A percentile compares a stretch with the other conserved stretches of the same genome.
phyloP scores from a whole-genome alignment of 2,888 invertebrate genomes.

The Pseudoips prasinana region DNA sequence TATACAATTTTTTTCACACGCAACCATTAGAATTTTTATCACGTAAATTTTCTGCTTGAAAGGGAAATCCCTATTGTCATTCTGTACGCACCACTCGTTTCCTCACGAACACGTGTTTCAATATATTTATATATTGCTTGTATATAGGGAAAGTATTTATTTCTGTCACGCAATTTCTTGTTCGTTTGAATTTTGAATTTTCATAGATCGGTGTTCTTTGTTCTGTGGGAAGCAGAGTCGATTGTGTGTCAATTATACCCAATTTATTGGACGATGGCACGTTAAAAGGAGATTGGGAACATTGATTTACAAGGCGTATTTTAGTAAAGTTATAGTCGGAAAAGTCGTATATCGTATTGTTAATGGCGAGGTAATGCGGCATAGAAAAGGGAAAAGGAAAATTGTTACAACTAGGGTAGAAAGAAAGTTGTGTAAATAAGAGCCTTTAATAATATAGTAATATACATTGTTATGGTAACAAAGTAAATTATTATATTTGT shows the following conservation, averaged over 20 bases:
- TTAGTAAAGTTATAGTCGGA: slow-evolving; percentile 10
- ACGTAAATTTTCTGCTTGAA: slow-evolving; percentile 80
- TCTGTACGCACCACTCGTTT: slow-evolving; percentile 66
- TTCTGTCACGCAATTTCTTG: slow-evolving; percentile 75
- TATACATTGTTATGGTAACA: no score
- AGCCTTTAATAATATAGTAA: no score
- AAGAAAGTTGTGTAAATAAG: no score
- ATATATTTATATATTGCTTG: slow-evolving; percentile 55
- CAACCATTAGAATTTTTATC: slow-evolving; percentile 76
- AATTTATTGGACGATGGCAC: slow-evolving; percentile 58
- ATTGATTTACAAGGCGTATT: slow-evolving; percentile 35
- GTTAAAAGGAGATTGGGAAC: slow-evolving; percentile 44
- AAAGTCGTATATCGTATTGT: slow-evolving; percentile 1
- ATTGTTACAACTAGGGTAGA: no score
- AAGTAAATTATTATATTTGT: no score
- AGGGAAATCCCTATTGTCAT: slow-evolving; percentile 80
- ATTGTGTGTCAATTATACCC: slow-evolving; percentile 55
- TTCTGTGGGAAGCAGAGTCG: slow-evolving; percentile 33
- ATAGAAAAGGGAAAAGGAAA: not conserved
- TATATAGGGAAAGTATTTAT: slow-evolving; percentile 65
- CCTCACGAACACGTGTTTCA: slow-evolving; percentile 77
- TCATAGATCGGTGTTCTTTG: slow-evolving; percentile 48
- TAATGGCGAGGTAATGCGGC: slow-evolving; percentile 13
- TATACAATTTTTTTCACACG: slow-evolving; percentile 77
- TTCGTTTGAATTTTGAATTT: slow-evolving; percentile 59